Conservation (phyloP, 2,888 invertebrate genomes). For the Heliconius hortense region DNA sequence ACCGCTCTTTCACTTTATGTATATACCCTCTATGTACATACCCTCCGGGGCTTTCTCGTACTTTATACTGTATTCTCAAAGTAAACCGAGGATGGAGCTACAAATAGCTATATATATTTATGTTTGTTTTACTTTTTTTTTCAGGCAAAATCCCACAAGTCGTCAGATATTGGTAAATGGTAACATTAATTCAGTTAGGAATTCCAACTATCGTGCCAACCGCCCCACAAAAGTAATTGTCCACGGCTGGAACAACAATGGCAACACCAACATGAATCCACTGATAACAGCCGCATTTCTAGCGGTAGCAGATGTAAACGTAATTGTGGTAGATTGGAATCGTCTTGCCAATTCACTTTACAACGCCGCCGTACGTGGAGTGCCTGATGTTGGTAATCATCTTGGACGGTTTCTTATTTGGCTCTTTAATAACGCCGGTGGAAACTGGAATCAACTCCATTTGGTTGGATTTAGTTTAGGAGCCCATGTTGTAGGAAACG, state of each 20-base stretch:
- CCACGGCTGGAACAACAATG: conserved; percentile 58
- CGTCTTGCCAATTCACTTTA: conserved; percentile 53
- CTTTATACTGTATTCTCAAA: too few relatives aligned
- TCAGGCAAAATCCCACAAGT: conserved; percentile 51
- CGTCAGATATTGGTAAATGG: conserved; percentile 51
- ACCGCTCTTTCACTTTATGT: too few relatives aligned
- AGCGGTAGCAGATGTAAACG: conserved; percentile 51
- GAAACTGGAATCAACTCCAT: conserved; percentile 65
- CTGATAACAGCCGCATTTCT: conserved; percentile 54
- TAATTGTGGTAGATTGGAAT: conserved; percentile 66
- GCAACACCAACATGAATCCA: conserved; percentile 49
- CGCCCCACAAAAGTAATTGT: conserved; percentile 52
- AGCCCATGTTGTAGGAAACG: conserved; percentile 66
- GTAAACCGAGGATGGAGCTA: too few relatives aligned
- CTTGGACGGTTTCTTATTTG: conserved; percentile 63
- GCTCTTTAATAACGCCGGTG: conserved; percentile 60
- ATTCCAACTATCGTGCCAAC: conserved; percentile 52
- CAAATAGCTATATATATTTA: too few relatives aligned
- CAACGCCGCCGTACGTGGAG: conserved; percentile 51
- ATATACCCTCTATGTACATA: too few relatives aligned
- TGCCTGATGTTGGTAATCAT: conserved; percentile 57
- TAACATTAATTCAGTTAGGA: conserved; percentile 50
- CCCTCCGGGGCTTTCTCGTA: too few relatives aligned
- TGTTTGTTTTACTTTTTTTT: conserved; percentile 28
- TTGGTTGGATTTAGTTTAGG: conserved; percentile 71